phyloP scores from a whole-genome alignment of 92 coral and sea anemone species.

The Scolanthus callimorphus region DNA sequence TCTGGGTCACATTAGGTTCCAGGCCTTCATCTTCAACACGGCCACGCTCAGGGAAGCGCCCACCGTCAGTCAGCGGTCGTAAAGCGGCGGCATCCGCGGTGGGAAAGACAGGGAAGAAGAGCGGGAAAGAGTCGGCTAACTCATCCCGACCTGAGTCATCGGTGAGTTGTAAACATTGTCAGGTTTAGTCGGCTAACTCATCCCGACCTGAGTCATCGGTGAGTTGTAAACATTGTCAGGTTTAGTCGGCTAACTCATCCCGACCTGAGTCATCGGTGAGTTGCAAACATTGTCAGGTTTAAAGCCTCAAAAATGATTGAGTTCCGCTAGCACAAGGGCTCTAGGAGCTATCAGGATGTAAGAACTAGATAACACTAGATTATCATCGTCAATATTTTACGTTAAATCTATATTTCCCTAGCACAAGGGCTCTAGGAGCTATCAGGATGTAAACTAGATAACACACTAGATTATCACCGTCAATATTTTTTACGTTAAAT shows the following conservation, averaged over 20 bases:
- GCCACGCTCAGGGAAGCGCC: constrained; percentile 81
- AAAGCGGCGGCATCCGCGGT: constrained; percentile 56
- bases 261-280: constrained; percentile 83
- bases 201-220: constrained; percentile 87
- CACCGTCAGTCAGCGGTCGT: constrained; percentile 68
- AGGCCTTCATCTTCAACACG: constrained; percentile 80
- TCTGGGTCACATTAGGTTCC: constrained; percentile 65
- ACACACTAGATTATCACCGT: too few species aligned
- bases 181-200: constrained; percentile 70
- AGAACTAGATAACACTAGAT: too few species aligned
- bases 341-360: constrained; percentile 30
- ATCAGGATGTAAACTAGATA: too few species aligned
- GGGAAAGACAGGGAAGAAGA: constrained; percentile 61
- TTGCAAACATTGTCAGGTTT: not conserved
- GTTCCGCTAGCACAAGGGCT: constrained; percentile 73
- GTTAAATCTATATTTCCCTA: too few species aligned
- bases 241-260: constrained; percentile 74
- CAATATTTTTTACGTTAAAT: too few species aligned
- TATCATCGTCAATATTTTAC: too few species aligned
- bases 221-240: constrained; percentile 2
- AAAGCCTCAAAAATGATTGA: too few species aligned
- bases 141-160: constrained; percentile 87
- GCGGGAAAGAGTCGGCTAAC: constrained; percentile 77
- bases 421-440: constrained; percentile 67
- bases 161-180: constrained; percentile 21